Evolutionary conservation across 2,888 invertebrate species (phyloP), one percentile per base, ranked within the genome.

Genomic region (Mythimna vitellina): DNA sequence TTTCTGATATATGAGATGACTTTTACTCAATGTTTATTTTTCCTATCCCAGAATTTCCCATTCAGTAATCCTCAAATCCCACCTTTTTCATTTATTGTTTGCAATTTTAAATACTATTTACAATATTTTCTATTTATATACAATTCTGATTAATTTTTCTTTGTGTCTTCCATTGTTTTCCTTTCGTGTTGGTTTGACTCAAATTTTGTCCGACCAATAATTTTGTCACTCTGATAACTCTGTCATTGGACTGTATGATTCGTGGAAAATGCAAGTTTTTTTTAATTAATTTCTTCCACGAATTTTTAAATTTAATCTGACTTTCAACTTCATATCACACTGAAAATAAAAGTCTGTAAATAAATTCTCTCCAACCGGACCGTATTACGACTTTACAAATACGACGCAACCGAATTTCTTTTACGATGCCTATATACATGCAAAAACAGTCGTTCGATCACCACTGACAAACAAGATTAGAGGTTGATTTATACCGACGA

Each of bases 401-500:
- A 65, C 56, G 49, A n/a, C 42, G 38, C 29, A 68, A 51, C 69
- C 65, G 17, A 61, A 51, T 69, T 70, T 35, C 49, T 81, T 73
- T 69, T 60, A 75, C 70, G 46, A 73, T 76, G 69, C 60, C 60
- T 76, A 88, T 72, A 73, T 76, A 78, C 67, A 84, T 81, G 87
- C 85, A 89, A 89, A 91, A 89, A 90, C 90, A 89, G 86, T 87
- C 89, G 88, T 89, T 91, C 88, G 88, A 89, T 88, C 89, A 88
- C 86, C 88, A 83, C 89, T 88, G 88, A 91, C 91, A 92, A 92
- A 92, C 92, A 92, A 92, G 92, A 92, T 92, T 92, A 92, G 86
- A 82, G 85, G 86, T 87, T 92, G 92, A 92, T 93, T 92, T 93
- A 92, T 93, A 90, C 89, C 89, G 85, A 86, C 86, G 89, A 91